Evolutionary conservation across 2,113 vertebrate species (phyloP).

Genomic region (Asarcornis scutulata): DNA sequence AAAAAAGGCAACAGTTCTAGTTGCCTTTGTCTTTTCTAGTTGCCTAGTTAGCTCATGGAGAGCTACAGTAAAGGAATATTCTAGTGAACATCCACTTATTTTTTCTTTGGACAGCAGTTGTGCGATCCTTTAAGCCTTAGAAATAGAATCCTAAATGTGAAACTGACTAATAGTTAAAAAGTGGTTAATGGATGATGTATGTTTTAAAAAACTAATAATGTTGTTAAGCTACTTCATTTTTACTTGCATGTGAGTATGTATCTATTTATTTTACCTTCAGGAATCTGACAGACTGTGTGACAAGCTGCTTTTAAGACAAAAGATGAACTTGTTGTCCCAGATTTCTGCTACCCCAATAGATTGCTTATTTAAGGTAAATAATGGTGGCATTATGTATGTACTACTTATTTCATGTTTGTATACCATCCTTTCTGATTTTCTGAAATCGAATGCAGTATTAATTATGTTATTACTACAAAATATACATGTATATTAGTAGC

Average conservation of each 20-base stretch:
- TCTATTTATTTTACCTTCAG: constrained; percentile 67
- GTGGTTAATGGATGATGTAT: background rate
- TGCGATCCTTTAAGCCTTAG: background rate
- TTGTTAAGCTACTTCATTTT: background rate
- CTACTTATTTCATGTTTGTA: background rate
- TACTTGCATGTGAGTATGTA: background rate
- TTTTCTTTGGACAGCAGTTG: background rate
- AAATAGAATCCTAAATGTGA: background rate
- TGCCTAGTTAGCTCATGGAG: background rate
- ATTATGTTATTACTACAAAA: background rate
- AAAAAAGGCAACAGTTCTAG: background rate
- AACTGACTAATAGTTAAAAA: background rate
- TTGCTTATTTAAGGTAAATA: constrained; percentile 89
- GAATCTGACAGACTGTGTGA: constrained; percentile 82
- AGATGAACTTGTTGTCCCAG: constrained; percentile 90
- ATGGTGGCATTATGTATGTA: background rate
- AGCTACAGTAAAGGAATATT: background rate
- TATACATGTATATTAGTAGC: background rate
- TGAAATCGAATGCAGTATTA: background rate
- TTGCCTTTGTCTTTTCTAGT: background rate
- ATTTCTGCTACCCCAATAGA: constrained; percentile 86
- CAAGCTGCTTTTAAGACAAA: constrained; percentile 86
- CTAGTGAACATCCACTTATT: background rate
- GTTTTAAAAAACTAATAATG: background rate
- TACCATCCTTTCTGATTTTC: background rate